phyloP scores from a whole-genome alignment of 2,113 vertebrate genomes.

The Girardinichthys multiradiatus region DNA sequence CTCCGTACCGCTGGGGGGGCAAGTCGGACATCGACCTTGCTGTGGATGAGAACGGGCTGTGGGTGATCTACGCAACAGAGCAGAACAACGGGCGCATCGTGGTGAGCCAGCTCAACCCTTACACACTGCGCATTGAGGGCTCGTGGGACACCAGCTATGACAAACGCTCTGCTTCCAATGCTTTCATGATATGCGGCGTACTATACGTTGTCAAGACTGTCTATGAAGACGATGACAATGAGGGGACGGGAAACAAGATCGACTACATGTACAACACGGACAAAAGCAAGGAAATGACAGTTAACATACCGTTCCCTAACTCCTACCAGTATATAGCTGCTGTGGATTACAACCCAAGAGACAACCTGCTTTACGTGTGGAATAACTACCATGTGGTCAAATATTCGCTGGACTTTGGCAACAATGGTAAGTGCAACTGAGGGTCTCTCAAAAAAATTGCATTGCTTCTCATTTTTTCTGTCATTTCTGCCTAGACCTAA shows the following conservation, averaged over 20 bases:
- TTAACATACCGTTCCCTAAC: constrained; percentile 95
- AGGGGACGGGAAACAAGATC: constrained; percentile 98
- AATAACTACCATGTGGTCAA: constrained; percentile 99
- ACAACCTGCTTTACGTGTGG: constrained; percentile 99
- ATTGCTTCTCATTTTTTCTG: background rate
- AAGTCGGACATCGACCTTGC: constrained; percentile 92
- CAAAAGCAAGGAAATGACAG: constrained; percentile 89
- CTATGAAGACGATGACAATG: constrained; percentile 97
- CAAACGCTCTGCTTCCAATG: constrained; percentile 87
- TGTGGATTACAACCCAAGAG: constrained; percentile 99
- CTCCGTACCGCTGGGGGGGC: constrained; percentile 87
- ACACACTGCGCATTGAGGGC: constrained; percentile 86
- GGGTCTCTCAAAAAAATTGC: background rate
- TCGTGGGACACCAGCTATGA: constrained; percentile 89
- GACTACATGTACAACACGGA: constrained; percentile 99
- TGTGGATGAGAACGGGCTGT: constrained; percentile 92
- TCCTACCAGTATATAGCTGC: constrained; percentile 99
- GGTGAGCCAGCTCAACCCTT: constrained; percentile 93
- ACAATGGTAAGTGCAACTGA: constrained; percentile 76
- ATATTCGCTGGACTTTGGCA: constrained; percentile 96
- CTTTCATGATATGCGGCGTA: constrained; percentile 94
- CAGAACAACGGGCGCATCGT: constrained; percentile 90
- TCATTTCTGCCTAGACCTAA: too few relatives aligned
- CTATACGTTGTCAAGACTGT: constrained; percentile 96
- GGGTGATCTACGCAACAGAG: constrained; percentile 96